Evolutionary conservation across 1,140 invertebrate genomes (phyloP).

Genomic region (Idris sp.): DNA sequence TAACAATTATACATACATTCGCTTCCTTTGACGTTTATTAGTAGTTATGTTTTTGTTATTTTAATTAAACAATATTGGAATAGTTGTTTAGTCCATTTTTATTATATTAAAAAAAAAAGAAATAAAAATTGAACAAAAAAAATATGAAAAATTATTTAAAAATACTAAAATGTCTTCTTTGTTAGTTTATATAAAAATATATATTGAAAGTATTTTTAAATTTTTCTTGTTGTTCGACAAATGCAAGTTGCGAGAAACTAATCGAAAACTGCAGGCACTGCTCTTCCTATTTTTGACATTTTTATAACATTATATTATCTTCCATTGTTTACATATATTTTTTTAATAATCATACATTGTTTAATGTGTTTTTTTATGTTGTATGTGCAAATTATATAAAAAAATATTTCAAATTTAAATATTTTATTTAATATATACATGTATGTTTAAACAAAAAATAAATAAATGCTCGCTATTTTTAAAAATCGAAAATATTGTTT

Average conservation of each 20-base stretch:
- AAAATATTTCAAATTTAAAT: too few species aligned
- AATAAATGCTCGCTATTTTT: too few species aligned
- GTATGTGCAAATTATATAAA: too few species aligned
- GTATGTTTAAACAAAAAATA: too few species aligned
- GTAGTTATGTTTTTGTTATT: constrained; percentile 46
- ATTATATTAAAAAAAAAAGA: constrained; percentile 36
- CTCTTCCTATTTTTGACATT: constrained; percentile 30
- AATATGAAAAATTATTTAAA: constrained; percentile 7
- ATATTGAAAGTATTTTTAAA: constrained; percentile 26
- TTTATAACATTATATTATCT: constrained; percentile 18
- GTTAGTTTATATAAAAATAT: constrained; percentile 38
- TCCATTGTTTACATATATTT: constrained; percentile 10
- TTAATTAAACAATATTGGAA: constrained; percentile 44
- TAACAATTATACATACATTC: constrained; percentile 28
- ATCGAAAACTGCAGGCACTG: background rate
- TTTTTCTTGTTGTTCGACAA: constrained; percentile 22
- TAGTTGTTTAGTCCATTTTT: constrained; percentile 32
- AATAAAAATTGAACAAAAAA: constrained; percentile 1
- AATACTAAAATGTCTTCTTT: constrained; percentile 32
- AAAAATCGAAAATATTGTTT: constrained; percentile 33
- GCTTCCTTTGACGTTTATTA: constrained; percentile 46
- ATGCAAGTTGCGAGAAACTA: constrained; percentile 35
- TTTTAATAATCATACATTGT: constrained; percentile 11
- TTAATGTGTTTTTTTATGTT: constrained; percentile 19
- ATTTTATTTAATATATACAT: too few species aligned